These are phyloP conservation scores for Zosterops hypoxanthus DNA, from an alignment of 2,113 vertebrate genomes.

Conservation along the genomic window DNA sequence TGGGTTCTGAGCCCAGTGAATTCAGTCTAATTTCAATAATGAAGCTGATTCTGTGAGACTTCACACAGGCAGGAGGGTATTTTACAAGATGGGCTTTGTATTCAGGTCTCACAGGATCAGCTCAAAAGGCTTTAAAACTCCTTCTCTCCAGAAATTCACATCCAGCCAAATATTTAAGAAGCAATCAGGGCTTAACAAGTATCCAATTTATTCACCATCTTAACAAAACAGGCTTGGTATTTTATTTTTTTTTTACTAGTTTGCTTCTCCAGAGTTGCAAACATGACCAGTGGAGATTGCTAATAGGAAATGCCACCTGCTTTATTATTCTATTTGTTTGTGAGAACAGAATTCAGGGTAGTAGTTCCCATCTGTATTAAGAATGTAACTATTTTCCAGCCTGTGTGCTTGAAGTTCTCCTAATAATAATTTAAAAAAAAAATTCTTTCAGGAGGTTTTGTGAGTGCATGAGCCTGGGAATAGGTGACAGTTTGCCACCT, in stretches of 20 bases:
- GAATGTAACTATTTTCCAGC: neutral
- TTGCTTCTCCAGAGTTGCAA: neutral
- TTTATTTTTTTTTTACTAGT: neutral
- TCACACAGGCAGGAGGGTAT: neutral
- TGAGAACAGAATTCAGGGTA: neutral
- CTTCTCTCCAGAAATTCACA: neutral
- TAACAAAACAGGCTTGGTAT: neutral
- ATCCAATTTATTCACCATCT: neutral
- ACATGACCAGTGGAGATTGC: neutral
- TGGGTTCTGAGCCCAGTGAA: neutral
- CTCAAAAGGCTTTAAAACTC: neutral
- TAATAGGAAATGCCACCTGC: neutral
- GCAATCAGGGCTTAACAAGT: neutral
- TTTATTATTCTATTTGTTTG: neutral
- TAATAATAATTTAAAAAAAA: neutral
- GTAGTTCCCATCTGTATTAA: neutral
- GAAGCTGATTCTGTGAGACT: neutral
- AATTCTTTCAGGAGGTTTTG: neutral
- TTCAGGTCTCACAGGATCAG: neutral
- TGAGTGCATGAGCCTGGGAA: neutral
- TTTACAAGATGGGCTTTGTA: neutral
- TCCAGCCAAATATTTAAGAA: neutral
- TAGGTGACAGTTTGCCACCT: constrained; percentile 13
- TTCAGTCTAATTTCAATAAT: neutral
- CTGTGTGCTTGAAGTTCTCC: neutral